Evolutionary conservation across 2,113 vertebrate genomes (phyloP).

Genomic region (Danionella cerebrum): DNA sequence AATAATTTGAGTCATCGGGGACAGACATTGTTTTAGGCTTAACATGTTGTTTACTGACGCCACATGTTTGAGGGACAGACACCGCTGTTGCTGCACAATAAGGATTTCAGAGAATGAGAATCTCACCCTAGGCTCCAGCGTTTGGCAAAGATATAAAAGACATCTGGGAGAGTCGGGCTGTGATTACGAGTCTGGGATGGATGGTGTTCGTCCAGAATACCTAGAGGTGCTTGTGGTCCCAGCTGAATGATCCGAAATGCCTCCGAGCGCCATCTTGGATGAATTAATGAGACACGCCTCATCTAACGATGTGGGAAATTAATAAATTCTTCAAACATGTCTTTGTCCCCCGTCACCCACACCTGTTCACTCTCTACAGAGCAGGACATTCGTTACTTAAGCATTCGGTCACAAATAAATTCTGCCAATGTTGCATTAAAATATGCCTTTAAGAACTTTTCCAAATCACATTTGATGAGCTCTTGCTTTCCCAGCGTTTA

Average conservation of each 20-base stretch:
- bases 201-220: slow-evolving; percentile 17
- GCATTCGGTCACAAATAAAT: not conserved
- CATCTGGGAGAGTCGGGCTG: slow-evolving; percentile 28
- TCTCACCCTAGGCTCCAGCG: slow-evolving; percentile 54
- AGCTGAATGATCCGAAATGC: slow-evolving; percentile 60
- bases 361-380: slow-evolving; percentile 19
- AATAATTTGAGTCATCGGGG: slow-evolving; percentile 71
- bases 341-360: not conserved
- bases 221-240: slow-evolving; percentile 50
- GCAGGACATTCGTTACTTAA: slow-evolving; percentile 17
- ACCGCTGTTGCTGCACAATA: slow-evolving; percentile 60
- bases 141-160: slow-evolving; percentile 61
- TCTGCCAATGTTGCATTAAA: no score
- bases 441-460: no score
- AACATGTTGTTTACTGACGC: slow-evolving; percentile 68
- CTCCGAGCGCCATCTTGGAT: slow-evolving; percentile 34
- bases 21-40: slow-evolving; percentile 68
- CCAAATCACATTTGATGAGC: no score
- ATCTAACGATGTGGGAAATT: slow-evolving; percentile 55
- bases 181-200: slow-evolving; percentile 15
- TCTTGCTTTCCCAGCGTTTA: no score
- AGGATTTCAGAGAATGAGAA: slow-evolving; percentile 41
- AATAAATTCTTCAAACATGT: slow-evolving; percentile 43
- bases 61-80: slow-evolving; percentile 65
- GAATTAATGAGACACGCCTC: slow-evolving; percentile 61